A percentile compares a stretch with the other conserved stretches of the same genome.
These are phyloP conservation scores for Sebastes umbrosus DNA, from an alignment of 2,797 vertebrate genomes.

Conservation along the genomic window DNA sequence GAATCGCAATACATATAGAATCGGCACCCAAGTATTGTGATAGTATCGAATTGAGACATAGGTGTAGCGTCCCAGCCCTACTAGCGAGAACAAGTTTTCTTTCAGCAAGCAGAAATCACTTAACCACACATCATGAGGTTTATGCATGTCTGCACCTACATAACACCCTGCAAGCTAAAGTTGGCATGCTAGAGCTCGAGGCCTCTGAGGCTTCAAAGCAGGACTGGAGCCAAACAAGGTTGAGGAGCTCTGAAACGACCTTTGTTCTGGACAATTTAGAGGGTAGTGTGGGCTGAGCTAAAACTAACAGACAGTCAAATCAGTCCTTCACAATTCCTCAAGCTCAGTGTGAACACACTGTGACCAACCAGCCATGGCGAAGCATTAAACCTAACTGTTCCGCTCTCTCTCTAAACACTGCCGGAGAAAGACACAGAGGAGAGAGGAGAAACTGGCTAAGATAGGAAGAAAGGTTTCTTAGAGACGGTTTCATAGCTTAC, in stretches of 20 bases:
- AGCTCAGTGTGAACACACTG: slow-evolving; percentile 35
- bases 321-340: slow-evolving; percentile 33
- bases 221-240: slow-evolving; percentile 13
- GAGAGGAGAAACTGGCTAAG: background rate
- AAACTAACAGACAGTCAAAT: slow-evolving; percentile 55
- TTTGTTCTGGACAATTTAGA: slow-evolving; percentile 41
- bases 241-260: slow-evolving; percentile 37
- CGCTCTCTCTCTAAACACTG: slow-evolving; percentile 7
- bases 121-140: background rate
- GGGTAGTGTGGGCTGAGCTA: slow-evolving; percentile 18
- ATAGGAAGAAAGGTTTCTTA: background rate
- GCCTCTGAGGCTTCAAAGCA: background rate
- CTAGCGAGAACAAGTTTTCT: background rate
- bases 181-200: background rate
- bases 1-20: background rate
- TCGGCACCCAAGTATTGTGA: too few relatives aligned
- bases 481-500: slow-evolving; percentile 6
- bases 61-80: background rate
- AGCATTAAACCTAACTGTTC: slow-evolving; percentile 46
- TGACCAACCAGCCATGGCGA: slow-evolving; percentile 40
- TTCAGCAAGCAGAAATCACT: background rate
- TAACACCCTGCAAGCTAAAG: background rate
- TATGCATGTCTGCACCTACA: background rate
- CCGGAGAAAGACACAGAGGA: background rate
- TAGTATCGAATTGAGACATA: background rate